phyloP scores from a whole-genome alignment of 2,888 invertebrate species.

The Cephus rjabovi region DNA sequence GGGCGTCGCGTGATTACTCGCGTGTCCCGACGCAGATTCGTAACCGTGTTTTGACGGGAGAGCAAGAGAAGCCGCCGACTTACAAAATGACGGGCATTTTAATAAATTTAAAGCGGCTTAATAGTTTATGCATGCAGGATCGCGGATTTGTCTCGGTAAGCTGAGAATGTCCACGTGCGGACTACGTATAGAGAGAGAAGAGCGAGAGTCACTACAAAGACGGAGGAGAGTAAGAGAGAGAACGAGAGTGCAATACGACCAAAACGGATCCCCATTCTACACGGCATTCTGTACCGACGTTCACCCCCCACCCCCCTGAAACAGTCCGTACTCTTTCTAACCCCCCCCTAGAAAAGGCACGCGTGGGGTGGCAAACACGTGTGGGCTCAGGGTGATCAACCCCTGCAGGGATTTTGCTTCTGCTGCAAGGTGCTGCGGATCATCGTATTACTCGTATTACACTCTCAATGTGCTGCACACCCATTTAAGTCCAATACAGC shows the following conservation, averaged over 20 bases:
- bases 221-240: conserved; percentile 22
- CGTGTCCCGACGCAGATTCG: background rate
- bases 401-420: conserved; percentile 26
- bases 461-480: background rate
- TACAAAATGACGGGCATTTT: conserved; percentile 58
- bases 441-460: conserved; percentile 35
- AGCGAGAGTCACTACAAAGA: conserved; percentile 13
- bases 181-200: conserved; percentile 3
- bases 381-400: conserved; percentile 44
- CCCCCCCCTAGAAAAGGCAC: conserved; percentile 52
- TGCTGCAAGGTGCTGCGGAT: conserved; percentile 46
- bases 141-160: conserved; percentile 66
- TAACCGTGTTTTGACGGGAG: background rate
- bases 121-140: conserved; percentile 61
- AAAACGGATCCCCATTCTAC: background rate
- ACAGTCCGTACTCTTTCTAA: conserved; percentile 15
- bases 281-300: conserved; percentile 6
- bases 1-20: background rate
- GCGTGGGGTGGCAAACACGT: conserved; percentile 54
- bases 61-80: background rate
- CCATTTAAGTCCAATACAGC: background rate
- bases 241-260: conserved; percentile 19
- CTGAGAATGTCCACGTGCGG: conserved; percentile 66
- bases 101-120: conserved; percentile 64
- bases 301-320: conserved; percentile 31